These are phyloP conservation scores for Trichosurus vulpecula DNA, from an alignment of 2,797 vertebrate species.

Conservation along the genomic window DNA sequence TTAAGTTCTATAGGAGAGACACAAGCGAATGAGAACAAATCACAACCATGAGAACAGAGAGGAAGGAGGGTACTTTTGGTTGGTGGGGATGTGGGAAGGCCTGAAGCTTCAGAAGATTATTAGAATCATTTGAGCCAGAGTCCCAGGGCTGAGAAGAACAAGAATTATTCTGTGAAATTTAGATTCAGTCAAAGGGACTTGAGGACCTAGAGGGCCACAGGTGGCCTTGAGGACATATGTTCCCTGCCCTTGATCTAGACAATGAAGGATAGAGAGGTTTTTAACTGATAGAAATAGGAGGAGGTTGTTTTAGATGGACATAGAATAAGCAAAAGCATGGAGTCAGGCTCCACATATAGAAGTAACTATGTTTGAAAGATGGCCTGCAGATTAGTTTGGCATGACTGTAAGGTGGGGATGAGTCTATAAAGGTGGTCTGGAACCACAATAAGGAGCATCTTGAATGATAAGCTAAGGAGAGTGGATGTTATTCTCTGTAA, in stretches of 20 bases:
- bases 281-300: no score
- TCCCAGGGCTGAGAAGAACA: no score
- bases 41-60: not conserved
- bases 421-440: not conserved
- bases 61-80: not conserved
- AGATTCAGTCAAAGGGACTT: no score
- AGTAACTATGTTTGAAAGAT: not conserved
- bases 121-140: not conserved
- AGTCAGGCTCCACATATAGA: not conserved
- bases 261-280: not conserved
- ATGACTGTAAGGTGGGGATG: not conserved
- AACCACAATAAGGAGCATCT: not conserved
- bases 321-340: not conserved
- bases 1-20: not conserved
- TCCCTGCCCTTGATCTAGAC: not conserved
- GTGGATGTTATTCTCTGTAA: not conserved
- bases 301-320: no score
- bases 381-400: not conserved
- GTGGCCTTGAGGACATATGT: no score
- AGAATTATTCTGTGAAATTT: no score
- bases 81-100: not conserved
- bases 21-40: not conserved
- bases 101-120: not conserved
- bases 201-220: no score
- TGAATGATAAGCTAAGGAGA: not conserved